Percentiles rank a stretch among this genome's conserved stretches.
Conservation (phyloP, 2,797 vertebrate genomes). For the Perodicticus potto region DNA sequence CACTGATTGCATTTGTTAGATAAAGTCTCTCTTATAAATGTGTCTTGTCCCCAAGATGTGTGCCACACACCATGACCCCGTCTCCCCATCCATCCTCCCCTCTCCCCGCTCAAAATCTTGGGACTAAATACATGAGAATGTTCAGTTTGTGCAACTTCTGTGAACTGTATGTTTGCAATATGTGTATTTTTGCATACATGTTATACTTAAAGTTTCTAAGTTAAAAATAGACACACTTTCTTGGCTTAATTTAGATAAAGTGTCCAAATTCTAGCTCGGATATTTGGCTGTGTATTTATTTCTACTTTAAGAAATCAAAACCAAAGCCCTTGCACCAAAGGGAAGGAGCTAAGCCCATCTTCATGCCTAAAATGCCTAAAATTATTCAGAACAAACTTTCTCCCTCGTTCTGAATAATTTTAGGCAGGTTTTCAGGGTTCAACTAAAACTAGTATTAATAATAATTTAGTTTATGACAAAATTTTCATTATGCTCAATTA, state of each 20-base stretch:
- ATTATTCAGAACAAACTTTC: not conserved
- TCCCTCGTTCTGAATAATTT: not conserved
- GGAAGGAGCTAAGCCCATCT: not conserved
- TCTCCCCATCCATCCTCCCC: too few relatives aligned
- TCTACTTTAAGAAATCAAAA: slow-evolving; percentile 18
- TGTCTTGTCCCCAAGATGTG: too few relatives aligned
- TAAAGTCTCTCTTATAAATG: too few relatives aligned
- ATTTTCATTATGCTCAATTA: not conserved
- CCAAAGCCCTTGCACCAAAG: not conserved
- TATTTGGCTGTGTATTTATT: not conserved
- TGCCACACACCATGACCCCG: too few relatives aligned
- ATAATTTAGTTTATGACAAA: slow-evolving; percentile 44
- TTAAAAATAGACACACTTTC: not conserved
- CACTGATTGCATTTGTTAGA: too few relatives aligned
- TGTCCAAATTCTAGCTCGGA: not conserved
- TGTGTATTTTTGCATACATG: not conserved
- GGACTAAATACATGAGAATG: not conserved
- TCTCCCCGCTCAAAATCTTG: too few relatives aligned
- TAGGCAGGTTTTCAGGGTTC: slow-evolving; percentile 3
- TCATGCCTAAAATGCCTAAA: too few relatives aligned
- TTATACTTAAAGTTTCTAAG: not conserved
- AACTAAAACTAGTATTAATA: slow-evolving; percentile 3
- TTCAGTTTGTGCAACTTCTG: not conserved
- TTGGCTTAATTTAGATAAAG: not conserved
- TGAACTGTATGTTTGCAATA: not conserved